phyloP scores from a whole-genome alignment of 2,113 vertebrate genomes.

The Colaptes auratus region DNA sequence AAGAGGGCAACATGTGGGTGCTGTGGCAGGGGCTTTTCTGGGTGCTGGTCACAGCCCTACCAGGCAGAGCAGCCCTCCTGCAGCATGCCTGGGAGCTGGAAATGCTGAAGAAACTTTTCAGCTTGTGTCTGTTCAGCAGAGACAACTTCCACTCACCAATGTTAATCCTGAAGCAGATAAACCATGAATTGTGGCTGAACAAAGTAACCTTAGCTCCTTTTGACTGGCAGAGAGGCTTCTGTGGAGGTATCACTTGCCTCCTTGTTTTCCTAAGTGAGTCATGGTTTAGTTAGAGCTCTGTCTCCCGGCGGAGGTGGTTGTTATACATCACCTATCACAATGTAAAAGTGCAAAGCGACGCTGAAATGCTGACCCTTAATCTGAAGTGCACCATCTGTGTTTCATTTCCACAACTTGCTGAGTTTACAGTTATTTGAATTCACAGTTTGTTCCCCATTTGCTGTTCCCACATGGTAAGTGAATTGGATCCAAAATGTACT shows the following conservation, averaged over 20 bases:
- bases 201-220: slow-evolving; percentile 6
- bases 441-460: slow-evolving; percentile 70
- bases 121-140: neutral
- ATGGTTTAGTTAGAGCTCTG: slow-evolving; percentile 4
- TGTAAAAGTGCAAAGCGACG: slow-evolving; percentile 40
- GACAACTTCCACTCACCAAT: neutral
- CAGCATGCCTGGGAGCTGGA: neutral
- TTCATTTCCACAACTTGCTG: slow-evolving; percentile 69
- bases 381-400: slow-evolving; percentile 64
- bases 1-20: neutral
- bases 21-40: neutral
- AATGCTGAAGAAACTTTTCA: neutral
- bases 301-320: slow-evolving; percentile 26
- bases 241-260: neutral
- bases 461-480: slow-evolving; percentile 68
- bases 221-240: neutral
- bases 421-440: slow-evolving; percentile 68
- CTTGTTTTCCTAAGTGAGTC: slow-evolving; percentile 49
- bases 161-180: neutral
- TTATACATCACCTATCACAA: slow-evolving; percentile 36
- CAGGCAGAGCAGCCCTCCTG: neutral
- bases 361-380: slow-evolving; percentile 33
- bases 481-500: slow-evolving; percentile 54
- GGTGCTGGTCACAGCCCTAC: neutral
- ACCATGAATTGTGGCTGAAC: fast-evolving